phyloP scores from a whole-genome alignment of 2,888 invertebrate genomes.

The Hipparchia semele region DNA sequence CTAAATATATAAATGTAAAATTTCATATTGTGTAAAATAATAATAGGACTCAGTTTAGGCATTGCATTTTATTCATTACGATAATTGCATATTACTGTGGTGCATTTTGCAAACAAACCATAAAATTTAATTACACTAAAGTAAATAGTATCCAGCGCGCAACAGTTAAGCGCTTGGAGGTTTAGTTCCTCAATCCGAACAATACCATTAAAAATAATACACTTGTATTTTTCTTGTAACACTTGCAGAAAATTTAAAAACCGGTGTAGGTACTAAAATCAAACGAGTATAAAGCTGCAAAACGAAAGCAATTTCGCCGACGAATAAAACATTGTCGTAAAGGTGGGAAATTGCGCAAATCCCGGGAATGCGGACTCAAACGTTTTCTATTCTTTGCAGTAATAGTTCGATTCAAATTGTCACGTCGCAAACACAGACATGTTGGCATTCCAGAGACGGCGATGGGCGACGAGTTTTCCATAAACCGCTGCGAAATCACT shows the following conservation, averaged over 20 bases:
- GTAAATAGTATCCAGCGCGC: background rate
- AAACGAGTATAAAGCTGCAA: conserved; percentile 22
- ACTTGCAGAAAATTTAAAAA: conserved; percentile 19
- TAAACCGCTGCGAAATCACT: conserved; percentile 59
- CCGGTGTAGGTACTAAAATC: conserved; percentile 16
- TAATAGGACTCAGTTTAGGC: too few relatives aligned
- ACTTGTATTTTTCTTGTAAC: conserved; percentile 20
- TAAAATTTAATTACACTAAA: background rate
- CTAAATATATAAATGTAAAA: too few relatives aligned
- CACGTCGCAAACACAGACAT: conserved; percentile 43
- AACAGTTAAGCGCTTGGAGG: too few relatives aligned
- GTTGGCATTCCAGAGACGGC: conserved; percentile 48
- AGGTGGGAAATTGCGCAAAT: conserved; percentile 36
- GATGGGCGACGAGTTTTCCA: conserved; percentile 48
- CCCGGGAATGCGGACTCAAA: conserved; percentile 27
- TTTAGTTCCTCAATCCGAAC: background rate
- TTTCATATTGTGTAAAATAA: too few relatives aligned
- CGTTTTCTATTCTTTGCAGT: conserved; percentile 30
- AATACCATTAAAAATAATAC: conserved; percentile 3
- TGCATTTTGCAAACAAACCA: background rate
- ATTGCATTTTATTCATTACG: too few relatives aligned
- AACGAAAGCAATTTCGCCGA: conserved; percentile 26
- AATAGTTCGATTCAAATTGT: conserved; percentile 43
- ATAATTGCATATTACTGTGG: too few relatives aligned
- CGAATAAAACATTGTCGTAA: conserved; percentile 29